phyloP scores from a whole-genome alignment of 2,113 vertebrate species.

The Lucifuga dentata region DNA sequence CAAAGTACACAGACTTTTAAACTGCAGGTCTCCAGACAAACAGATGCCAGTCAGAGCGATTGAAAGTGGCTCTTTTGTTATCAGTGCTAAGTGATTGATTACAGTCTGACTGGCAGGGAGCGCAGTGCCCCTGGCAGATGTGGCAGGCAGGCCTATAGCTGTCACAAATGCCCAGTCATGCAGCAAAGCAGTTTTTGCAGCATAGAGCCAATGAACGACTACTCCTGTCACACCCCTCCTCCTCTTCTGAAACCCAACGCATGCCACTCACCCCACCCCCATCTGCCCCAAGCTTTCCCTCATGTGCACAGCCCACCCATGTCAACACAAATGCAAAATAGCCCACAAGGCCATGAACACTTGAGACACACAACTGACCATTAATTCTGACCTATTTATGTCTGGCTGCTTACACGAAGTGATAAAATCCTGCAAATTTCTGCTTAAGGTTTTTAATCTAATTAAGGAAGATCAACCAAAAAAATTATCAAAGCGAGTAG shows the following conservation, averaged over 20 bases:
- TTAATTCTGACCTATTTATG: slow-evolving; percentile 80
- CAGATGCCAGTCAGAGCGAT: slow-evolving; percentile 43
- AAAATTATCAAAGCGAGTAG: slow-evolving; percentile 47
- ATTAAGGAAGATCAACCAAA: slow-evolving; percentile 64
- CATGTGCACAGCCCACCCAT: slow-evolving; percentile 69
- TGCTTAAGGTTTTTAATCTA: slow-evolving; percentile 46
- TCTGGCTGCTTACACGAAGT: slow-evolving; percentile 54
- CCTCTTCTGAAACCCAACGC: slow-evolving; percentile 70
- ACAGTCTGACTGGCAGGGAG: slow-evolving; percentile 63
- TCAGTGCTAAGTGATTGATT: slow-evolving; percentile 76
- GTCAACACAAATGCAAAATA: slow-evolving; percentile 70
- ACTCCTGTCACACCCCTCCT: slow-evolving; percentile 67
- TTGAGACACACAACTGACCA: slow-evolving; percentile 73
- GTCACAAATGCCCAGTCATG: slow-evolving; percentile 85
- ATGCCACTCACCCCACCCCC: slow-evolving; percentile 80
- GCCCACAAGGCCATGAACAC: slow-evolving; percentile 60
- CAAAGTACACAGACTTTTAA: slow-evolving; percentile 35
- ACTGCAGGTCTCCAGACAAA: slow-evolving; percentile 42
- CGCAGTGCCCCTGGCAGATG: slow-evolving; percentile 73
- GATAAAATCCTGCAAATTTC: slow-evolving; percentile 41
- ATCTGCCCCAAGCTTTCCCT: slow-evolving; percentile 68
- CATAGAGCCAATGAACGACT: slow-evolving; percentile 73
- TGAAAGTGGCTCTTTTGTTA: slow-evolving; percentile 61
- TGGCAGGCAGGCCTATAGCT: slow-evolving; percentile 75
- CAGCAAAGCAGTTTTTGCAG: slow-evolving; percentile 78